Evolutionary conservation across 2,888 invertebrate species (phyloP), one percentile per base, ranked within the genome.

Genomic region (Aphodius sticticus): DNA sequence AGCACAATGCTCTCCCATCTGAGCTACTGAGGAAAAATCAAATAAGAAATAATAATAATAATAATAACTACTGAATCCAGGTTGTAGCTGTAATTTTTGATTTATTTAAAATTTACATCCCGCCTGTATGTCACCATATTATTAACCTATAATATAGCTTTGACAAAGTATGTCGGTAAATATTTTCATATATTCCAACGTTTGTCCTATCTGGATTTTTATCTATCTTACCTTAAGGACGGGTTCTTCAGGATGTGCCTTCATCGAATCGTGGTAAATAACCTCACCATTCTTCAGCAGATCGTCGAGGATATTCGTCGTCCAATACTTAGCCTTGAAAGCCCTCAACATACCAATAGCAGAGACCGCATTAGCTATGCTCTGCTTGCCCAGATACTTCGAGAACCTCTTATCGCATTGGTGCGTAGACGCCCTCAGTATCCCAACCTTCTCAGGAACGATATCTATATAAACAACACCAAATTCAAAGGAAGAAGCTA

Each of bases 321-420:
- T 87, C 90, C 90, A 90, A 6, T 85, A 80, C 81, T 85, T 87
- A 3, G 89, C 85, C 81, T 87, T 88, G 76, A 85, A 81, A 2
- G 87, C 79, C n/a, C 88, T 84, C 2, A 90, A 82, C 87, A 89
- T 89, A 0, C 87, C 85, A 3, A 90, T 77, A 0, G 89, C 88
- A 0, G 89, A 88, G 3, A 90, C 80, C 0, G 88, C 88, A 80
- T 88, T 87, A 0, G 87, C 87, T 72, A 89, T 82, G 71, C 87
- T 85, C 75, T 89, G 88, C 69, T 86, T 84, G 5, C 87, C 88
- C 6, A 80, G 79, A 53, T 83, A 84, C 81, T 85, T 86, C 3
- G 86, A 85, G 79, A 88, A 87, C 35, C 86, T 86, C 3, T 86
- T 84, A 71, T 89, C 87, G 12, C 85, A 84, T 80, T 89, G 88